These are phyloP conservation scores for Chloropsis cyanopogon DNA, from an alignment of 2,113 vertebrate species.

Conservation along the genomic window DNA sequence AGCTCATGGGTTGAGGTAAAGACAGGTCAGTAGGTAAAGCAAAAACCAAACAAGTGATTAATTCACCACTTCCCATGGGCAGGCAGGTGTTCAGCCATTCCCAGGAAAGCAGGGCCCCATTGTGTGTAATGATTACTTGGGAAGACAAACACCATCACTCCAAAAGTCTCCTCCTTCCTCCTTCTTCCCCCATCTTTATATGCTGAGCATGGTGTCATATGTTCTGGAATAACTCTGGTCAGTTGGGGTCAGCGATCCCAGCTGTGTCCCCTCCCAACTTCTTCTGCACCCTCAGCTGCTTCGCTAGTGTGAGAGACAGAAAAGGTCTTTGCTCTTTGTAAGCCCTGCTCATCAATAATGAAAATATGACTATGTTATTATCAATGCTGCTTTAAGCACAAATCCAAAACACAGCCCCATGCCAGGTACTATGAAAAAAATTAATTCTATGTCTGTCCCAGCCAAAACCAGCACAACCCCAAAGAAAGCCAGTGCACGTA, in stretches of 20 bases:
- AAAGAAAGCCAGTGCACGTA: background rate
- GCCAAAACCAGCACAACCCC: background rate
- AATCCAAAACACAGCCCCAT: background rate
- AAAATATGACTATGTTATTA: background rate
- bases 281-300: background rate
- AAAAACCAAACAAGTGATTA: background rate
- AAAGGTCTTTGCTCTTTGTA: background rate
- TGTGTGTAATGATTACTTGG: background rate
- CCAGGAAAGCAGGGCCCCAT: background rate
- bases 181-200: background rate
- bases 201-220: background rate
- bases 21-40: background rate
- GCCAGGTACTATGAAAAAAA: background rate
- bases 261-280: background rate
- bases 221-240: background rate
- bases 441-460: background rate
- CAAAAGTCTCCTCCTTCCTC: background rate
- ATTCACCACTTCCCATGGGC: background rate
- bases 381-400: background rate
- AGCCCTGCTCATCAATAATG: background rate
- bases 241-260: fast-evolving
- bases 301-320: background rate
- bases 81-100: background rate
- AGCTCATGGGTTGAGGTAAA: background rate
- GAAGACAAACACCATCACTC: background rate